Evolutionary conservation across 2,113 vertebrate genomes (phyloP).

Genomic region (Strix aluco): DNA sequence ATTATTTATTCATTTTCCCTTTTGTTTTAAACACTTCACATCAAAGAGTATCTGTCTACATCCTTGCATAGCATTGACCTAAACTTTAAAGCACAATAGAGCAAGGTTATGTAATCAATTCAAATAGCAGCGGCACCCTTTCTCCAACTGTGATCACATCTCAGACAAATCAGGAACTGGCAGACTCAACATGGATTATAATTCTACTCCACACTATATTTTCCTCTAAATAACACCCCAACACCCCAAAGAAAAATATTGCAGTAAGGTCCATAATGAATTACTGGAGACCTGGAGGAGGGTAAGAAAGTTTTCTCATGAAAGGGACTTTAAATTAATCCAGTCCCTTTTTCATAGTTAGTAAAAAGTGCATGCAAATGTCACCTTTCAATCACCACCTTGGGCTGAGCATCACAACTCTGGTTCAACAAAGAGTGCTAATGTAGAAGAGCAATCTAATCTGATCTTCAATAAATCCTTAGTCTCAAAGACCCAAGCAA

Average conservation of each 20-base stretch:
- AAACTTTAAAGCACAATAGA: not conserved
- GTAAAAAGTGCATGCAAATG: not conserved
- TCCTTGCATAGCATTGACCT: not conserved
- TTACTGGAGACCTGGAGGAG: not conserved
- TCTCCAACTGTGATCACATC: not conserved
- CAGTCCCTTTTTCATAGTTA: not conserved
- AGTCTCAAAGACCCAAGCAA: not conserved
- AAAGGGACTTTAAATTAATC: not conserved
- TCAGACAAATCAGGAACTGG: not conserved
- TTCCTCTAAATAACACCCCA: not conserved
- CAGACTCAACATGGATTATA: not conserved
- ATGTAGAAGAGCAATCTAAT: not conserved
- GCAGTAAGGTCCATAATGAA: not conserved
- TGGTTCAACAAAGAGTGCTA: not conserved
- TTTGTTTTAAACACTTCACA: not conserved
- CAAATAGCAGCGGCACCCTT: not conserved
- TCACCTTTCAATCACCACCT: not conserved
- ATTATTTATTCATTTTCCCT: conserved; percentile 2
- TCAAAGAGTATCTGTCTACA: not conserved
- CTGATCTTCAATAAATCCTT: not conserved
- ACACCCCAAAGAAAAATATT: not conserved
- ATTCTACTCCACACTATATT: not conserved
- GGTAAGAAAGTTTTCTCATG: not conserved
- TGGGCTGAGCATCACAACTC: not conserved
- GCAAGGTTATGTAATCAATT: not conserved